A percentile compares a stretch with the other conserved stretches of the same genome.
Evolutionary conservation across 2,888 invertebrate genomes (phyloP).

Genomic region (Nemoura dubitans): DNA sequence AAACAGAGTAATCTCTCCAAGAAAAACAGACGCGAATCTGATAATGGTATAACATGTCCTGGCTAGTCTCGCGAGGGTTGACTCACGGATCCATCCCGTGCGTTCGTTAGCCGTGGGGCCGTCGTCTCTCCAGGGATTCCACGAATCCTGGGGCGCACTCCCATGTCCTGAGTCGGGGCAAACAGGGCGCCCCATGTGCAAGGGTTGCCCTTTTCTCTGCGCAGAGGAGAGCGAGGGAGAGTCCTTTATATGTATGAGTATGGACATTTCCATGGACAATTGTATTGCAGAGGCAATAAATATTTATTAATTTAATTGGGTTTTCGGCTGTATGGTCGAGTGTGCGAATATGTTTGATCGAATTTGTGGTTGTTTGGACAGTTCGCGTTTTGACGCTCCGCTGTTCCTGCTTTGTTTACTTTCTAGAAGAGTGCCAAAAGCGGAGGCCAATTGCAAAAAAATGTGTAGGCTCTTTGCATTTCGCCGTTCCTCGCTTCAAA

Average conservation of each 20-base stretch:
- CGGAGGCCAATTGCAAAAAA: too few relatives aligned
- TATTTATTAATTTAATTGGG: constrained; percentile 2
- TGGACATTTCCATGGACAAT: background rate
- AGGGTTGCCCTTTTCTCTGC: background rate
- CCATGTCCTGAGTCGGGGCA: background rate
- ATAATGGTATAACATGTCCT: constrained; percentile 40
- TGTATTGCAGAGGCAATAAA: background rate
- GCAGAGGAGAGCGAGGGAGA: too few relatives aligned
- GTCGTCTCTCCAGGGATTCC: constrained; percentile 18
- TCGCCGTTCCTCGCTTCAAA: background rate
- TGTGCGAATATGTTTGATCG: background rate
- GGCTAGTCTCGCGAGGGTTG: constrained; percentile 42
- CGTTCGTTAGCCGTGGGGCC: background rate
- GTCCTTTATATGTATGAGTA: background rate
- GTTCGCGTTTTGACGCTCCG: background rate
- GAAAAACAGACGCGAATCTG: constrained; percentile 45
- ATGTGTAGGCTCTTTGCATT: background rate
- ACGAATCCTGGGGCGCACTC: background rate
- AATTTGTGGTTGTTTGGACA: background rate
- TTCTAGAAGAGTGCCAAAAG: background rate
- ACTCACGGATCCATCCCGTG: background rate
- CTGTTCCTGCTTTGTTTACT: background rate
- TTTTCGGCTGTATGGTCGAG: background rate
- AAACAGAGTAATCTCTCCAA: constrained; percentile 49
- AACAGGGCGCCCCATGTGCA: background rate